Percentiles rank a stretch among this genome's conserved stretches.
Conservation (phyloP, 2,113 vertebrate genomes). For the Megaceryle torquata region DNA sequence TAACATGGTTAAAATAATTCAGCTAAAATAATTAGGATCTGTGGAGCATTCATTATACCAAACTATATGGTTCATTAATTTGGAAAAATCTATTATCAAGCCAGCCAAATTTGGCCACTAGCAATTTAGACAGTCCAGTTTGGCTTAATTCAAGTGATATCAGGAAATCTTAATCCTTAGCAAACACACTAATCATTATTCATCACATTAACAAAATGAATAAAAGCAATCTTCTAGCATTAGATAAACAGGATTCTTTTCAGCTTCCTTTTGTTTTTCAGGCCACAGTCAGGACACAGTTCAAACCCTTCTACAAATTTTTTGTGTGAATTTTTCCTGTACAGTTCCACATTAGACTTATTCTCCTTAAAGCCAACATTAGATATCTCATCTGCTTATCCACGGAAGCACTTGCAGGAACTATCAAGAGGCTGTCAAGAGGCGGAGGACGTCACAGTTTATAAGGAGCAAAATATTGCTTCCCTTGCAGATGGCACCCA, state of each 20-base stretch:
- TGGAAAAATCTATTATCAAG: not conserved
- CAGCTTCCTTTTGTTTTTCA: not conserved
- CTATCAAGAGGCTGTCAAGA: slow-evolving; percentile 53
- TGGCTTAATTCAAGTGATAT: not conserved
- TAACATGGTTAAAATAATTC: not conserved
- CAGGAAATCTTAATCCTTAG: slow-evolving; percentile 20
- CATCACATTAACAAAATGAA: slow-evolving; percentile 20
- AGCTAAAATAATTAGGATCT: not conserved
- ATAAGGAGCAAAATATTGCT: slow-evolving; percentile 41
- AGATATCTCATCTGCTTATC: slow-evolving; percentile 28
- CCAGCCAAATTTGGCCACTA: not conserved
- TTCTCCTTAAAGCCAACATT: slow-evolving; percentile 8
- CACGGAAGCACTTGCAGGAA: slow-evolving; percentile 29
- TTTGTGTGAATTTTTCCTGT: not conserved
- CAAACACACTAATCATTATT: slow-evolving; percentile 14
- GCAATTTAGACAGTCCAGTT: not conserved
- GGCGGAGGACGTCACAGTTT: not conserved
- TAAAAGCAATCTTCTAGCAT: not conserved
- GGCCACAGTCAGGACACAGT: not conserved
- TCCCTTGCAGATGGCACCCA: slow-evolving; percentile 60
- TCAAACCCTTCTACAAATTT: not conserved
- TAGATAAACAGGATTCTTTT: not conserved
- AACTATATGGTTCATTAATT: not conserved
- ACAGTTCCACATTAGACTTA: not conserved
- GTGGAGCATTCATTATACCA: not conserved